A percentile compares a stretch with the other conserved stretches of the same genome.
Conservation (phyloP, 2,888 invertebrate species). For the Monoplex corrugatus region DNA sequence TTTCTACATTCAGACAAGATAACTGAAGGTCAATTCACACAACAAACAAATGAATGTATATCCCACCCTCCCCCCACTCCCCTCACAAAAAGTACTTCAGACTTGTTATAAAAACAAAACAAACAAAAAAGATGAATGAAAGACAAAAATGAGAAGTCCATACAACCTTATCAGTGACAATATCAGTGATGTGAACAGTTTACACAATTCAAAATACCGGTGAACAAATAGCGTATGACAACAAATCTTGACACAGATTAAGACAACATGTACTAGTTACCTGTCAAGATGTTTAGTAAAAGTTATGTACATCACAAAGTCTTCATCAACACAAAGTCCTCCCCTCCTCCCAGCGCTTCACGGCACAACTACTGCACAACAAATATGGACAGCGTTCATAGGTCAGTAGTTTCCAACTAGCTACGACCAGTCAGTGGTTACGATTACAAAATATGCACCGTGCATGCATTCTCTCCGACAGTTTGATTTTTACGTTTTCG, state of each 20-base stretch:
- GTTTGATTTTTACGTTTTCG: too few species aligned
- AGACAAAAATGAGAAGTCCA: conserved; percentile 9
- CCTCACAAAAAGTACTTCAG: background rate
- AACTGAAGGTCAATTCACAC: conserved; percentile 3
- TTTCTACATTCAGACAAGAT: conserved; percentile 22
- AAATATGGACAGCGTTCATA: background rate
- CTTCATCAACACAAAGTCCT: background rate
- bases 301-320: conserved; percentile 30
- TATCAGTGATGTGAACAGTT: background rate
- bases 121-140: background rate
- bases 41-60: background rate
- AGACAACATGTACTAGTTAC: background rate
- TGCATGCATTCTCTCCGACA: too few species aligned
- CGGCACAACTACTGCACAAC: conserved; percentile 10
- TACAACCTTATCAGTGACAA: background rate
- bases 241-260: background rate
- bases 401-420: background rate
- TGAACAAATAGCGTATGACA: background rate
- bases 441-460: background rate
- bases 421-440: background rate
- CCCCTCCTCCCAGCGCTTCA: background rate
- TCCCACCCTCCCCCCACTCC: too few species aligned
- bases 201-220: background rate
- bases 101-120: too few species aligned
- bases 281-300: background rate